These are phyloP conservation scores for Syngnathoides biaculeatus DNA, from an alignment of 2,113 vertebrate species.

Conservation along the genomic window DNA sequence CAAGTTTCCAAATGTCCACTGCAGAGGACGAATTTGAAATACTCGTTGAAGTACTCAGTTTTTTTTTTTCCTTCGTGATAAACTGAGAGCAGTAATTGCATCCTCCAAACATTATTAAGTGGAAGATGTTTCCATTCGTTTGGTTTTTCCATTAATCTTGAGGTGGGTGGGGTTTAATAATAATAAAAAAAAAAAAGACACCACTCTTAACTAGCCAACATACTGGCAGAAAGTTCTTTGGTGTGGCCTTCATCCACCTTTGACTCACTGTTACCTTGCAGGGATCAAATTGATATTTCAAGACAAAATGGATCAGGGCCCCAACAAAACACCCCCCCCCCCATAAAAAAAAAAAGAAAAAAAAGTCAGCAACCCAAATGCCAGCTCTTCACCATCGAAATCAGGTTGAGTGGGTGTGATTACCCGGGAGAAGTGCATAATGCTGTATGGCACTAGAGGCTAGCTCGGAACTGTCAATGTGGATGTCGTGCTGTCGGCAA, in stretches of 20 bases:
- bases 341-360: too few relatives aligned
- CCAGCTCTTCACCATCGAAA: background rate
- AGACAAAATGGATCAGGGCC: background rate
- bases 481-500: background rate
- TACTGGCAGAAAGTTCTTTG: background rate
- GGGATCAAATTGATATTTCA: background rate
- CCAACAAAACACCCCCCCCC: background rate
- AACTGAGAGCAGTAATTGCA: too few relatives aligned
- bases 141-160: background rate
- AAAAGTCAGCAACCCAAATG: background rate
- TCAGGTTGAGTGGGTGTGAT: background rate
- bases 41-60: too few relatives aligned
- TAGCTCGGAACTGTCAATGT: background rate
- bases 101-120: too few relatives aligned
- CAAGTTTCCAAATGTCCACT: too few relatives aligned
- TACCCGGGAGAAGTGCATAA: background rate
- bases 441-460: background rate
- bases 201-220: background rate
- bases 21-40: too few relatives aligned
- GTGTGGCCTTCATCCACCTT: background rate
- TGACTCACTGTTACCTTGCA: background rate
- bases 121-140: background rate
- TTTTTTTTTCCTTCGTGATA: background rate
- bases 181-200: too few relatives aligned
- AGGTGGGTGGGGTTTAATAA: too few relatives aligned